Evolutionary conservation across 2,113 vertebrate species (phyloP).

Genomic region (Cynoglossus semilaevis): DNA sequence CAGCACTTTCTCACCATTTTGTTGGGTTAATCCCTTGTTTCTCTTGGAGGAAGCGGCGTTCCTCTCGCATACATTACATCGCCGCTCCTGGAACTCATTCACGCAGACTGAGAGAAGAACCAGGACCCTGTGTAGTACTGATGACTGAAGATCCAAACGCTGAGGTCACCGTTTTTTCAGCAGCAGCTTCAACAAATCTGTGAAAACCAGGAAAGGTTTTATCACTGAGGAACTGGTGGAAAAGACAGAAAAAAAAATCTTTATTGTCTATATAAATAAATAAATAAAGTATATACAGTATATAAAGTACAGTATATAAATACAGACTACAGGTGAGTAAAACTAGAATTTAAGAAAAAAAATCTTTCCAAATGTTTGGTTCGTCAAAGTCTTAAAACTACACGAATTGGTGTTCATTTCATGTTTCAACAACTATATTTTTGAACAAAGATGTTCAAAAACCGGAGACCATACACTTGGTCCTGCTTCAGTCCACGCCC

Average conservation of each 20-base stretch:
- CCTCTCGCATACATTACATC: constrained; percentile 55
- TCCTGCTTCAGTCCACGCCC: too few relatives aligned
- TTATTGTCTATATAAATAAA: too few relatives aligned
- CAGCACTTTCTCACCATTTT: constrained; percentile 71
- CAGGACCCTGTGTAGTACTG: constrained; percentile 40
- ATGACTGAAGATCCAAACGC: constrained; percentile 38
- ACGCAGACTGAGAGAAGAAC: constrained; percentile 34
- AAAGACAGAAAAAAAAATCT: constrained; percentile 14
- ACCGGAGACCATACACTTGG: too few relatives aligned
- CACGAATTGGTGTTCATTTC: too few relatives aligned
- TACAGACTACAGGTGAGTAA: too few relatives aligned
- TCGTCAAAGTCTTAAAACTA: too few relatives aligned
- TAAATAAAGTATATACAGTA: too few relatives aligned
- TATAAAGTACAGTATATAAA: too few relatives aligned
- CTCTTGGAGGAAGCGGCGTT: constrained; percentile 50
- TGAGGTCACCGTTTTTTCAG: constrained; percentile 37
- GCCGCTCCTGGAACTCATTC: constrained; percentile 29
- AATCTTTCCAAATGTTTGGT: too few relatives aligned
- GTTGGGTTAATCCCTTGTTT: constrained; percentile 68
- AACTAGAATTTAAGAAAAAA: too few relatives aligned
- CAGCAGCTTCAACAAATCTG: constrained; percentile 23
- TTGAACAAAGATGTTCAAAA: too few relatives aligned
- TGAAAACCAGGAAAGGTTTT: constrained; percentile 15
- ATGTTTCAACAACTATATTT: too few relatives aligned
- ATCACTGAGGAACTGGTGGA: constrained; percentile 15